Percentiles rank a stretch among this genome's conserved stretches.
phyloP scores from a whole-genome alignment of 2,113 vertebrate species.

The Felis chaus region DNA sequence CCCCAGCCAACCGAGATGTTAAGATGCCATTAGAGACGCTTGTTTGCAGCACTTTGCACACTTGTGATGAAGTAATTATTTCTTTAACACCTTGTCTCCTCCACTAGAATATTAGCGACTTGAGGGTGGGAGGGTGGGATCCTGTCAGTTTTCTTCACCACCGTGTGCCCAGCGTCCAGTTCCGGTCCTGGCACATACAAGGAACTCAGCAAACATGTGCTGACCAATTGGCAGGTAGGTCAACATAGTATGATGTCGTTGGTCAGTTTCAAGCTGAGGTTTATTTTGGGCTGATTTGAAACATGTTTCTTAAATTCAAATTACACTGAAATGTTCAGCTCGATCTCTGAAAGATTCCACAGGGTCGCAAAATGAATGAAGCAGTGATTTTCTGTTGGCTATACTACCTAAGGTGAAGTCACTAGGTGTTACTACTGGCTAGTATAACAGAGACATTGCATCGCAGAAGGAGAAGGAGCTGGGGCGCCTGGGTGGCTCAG shows the following conservation, averaged over 20 bases:
- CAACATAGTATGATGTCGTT: accelerated
- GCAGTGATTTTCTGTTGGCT: neutral
- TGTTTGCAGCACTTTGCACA: neutral
- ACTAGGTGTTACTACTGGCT: neutral
- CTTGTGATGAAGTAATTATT: neutral
- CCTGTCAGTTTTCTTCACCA: neutral
- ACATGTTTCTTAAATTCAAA: neutral
- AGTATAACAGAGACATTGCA: neutral
- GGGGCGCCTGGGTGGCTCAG: too few species aligned
- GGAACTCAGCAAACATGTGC: neutral
- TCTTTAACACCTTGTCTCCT: neutral
- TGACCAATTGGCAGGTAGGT: neutral
- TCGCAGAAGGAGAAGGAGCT: neutral
- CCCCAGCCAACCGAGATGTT: neutral
- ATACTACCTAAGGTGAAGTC: neutral
- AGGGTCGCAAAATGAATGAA: neutral
- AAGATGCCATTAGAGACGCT: neutral
- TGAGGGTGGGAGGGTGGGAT: neutral
- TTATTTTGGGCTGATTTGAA: neutral
- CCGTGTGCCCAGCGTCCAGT: neutral
- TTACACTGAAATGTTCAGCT: neutral
- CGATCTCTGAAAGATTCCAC: neutral
- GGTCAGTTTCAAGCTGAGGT: neutral
- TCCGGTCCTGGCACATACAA: neutral
- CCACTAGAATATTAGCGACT: neutral